Evolutionary conservation across 2,113 vertebrate species (phyloP).

Genomic region (Gambusia affinis): DNA sequence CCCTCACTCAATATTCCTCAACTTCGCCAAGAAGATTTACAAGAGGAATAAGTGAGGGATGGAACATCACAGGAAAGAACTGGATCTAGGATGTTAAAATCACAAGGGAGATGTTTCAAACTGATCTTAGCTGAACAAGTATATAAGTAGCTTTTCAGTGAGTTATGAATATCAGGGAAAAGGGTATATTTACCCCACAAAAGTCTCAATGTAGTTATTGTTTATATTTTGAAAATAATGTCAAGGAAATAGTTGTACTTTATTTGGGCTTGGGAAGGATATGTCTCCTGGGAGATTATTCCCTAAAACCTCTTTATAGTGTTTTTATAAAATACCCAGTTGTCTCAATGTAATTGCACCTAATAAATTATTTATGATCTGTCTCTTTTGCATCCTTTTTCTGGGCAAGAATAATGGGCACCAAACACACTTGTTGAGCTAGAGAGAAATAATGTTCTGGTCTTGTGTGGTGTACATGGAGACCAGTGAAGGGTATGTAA

Average conservation of each 20-base stretch:
- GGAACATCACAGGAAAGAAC: not conserved
- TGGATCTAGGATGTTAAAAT: not conserved
- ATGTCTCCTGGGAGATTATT: not conserved
- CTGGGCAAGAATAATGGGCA: not conserved
- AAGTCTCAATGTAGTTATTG: not conserved
- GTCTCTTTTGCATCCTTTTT: not conserved
- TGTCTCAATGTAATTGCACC: constrained; percentile 12
- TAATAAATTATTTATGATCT: constrained; percentile 44
- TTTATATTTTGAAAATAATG: not conserved
- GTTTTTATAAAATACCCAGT: not conserved
- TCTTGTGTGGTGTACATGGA: not conserved
- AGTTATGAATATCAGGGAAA: constrained; percentile 8
- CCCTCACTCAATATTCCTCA: constrained; percentile 84
- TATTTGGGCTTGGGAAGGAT: not conserved
- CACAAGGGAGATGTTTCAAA: not conserved
- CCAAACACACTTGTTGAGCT: not conserved
- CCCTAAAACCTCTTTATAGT: constrained; percentile 27
- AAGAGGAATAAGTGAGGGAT: constrained; percentile 88
- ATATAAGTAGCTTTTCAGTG: not conserved
- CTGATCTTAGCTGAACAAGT: not conserved
- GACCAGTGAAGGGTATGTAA: not conserved
- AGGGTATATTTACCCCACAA: not conserved
- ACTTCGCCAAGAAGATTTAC: constrained; percentile 89
- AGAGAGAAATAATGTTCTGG: not conserved
- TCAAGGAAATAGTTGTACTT: not conserved